These are phyloP conservation scores for Ibycter americanus DNA, from an alignment of 2,797 vertebrate species.

Conservation along the genomic window DNA sequence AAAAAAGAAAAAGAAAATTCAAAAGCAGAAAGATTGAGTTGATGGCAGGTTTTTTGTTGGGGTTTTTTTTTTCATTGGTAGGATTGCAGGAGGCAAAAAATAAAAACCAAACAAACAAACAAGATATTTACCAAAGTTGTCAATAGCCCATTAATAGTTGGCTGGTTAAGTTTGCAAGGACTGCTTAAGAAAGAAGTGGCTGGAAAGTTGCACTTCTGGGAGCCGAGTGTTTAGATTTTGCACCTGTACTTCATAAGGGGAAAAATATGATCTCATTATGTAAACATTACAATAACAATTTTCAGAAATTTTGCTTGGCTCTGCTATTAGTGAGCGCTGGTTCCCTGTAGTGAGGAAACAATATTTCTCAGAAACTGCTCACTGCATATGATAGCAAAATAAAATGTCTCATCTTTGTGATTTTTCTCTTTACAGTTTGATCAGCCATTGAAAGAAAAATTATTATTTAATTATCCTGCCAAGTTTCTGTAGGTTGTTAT, in stretches of 20 bases:
- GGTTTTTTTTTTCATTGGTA: background rate
- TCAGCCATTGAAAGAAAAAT: background rate
- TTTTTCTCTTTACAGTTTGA: background rate
- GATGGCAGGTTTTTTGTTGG: background rate
- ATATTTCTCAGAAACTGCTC: conserved; percentile 72
- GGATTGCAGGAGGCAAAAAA: background rate
- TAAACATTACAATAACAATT: conserved; percentile 77
- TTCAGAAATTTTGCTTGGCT: conserved; percentile 77
- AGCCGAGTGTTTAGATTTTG: conserved; percentile 58
- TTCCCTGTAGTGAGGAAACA: conserved; percentile 70
- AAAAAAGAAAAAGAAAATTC: background rate
- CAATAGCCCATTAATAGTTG: conserved; percentile 3
- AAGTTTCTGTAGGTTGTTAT: background rate
- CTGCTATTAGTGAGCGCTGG: conserved; percentile 33
- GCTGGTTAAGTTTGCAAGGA: conserved; percentile 8
- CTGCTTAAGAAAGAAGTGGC: conserved; percentile 50
- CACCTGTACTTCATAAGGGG: conserved; percentile 77
- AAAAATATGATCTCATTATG: conserved; percentile 76
- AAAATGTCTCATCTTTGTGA: conserved; percentile 38
- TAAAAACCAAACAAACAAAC: too few species aligned
- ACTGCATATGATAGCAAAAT: conserved; percentile 20
- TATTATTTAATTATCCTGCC: background rate
- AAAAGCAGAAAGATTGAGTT: background rate
- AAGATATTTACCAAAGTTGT: background rate
- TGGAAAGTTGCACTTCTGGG: conserved; percentile 56